Evolutionary conservation across 2,888 invertebrate species (phyloP).

Genomic region (Netelia inedita): DNA sequence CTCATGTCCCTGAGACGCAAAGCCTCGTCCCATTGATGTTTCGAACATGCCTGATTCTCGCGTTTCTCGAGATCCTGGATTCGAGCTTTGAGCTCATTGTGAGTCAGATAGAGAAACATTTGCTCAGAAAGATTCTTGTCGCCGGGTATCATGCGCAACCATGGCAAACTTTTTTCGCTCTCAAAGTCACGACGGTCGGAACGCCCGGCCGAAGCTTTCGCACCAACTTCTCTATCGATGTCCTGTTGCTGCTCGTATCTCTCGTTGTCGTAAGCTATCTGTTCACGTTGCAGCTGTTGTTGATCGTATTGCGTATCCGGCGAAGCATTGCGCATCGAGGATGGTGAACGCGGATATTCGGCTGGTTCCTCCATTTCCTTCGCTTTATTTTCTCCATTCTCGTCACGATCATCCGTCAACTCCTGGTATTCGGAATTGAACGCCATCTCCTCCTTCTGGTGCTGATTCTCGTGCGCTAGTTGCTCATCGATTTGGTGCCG

Average conservation of each 20-base stretch:
- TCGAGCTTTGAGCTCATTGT: slow-evolving; percentile 78
- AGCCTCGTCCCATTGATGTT: slow-evolving; percentile 81
- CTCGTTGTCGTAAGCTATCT: slow-evolving; percentile 3
- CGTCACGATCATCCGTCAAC: not conserved
- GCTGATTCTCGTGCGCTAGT: not conserved
- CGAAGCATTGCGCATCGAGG: slow-evolving; percentile 44
- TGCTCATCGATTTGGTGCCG: not conserved
- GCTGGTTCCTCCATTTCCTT: not conserved
- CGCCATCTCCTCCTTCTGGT: not conserved
- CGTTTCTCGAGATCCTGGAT: slow-evolving; percentile 78
- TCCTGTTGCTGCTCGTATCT: slow-evolving; percentile 41
- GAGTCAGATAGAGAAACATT: slow-evolving; percentile 79
- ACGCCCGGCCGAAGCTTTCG: slow-evolving; percentile 55
- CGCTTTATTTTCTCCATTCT: slow-evolving; percentile 22
- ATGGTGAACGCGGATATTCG: not conserved
- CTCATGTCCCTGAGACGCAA: slow-evolving; percentile 81
- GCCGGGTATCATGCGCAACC: slow-evolving; percentile 73
- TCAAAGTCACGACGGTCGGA: slow-evolving; percentile 73
- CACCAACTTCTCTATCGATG: slow-evolving; percentile 65
- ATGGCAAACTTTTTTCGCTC: slow-evolving; percentile 74
- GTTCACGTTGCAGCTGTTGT: not conserved
- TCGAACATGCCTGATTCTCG: slow-evolving; percentile 77
- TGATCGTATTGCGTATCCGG: not conserved
- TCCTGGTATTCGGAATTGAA: slow-evolving; percentile 1
- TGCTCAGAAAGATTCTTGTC: slow-evolving; percentile 76